Evolutionary conservation across 2,888 invertebrate genomes (phyloP).

Genomic region (Syrphus vitripennis): DNA sequence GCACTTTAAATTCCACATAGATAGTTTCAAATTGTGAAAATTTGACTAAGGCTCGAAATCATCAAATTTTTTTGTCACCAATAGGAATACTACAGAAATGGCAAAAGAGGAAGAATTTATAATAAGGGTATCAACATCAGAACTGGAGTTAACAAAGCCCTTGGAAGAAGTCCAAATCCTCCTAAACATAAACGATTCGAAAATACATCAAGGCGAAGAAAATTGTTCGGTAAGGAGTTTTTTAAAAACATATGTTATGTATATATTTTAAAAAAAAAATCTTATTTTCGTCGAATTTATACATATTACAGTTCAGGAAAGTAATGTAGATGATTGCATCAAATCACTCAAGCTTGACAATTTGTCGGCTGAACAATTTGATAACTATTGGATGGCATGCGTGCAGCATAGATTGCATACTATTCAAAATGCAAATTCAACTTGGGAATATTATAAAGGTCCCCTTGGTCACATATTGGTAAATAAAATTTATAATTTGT

Average conservation of each 20-base stretch:
- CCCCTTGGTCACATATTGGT: not conserved
- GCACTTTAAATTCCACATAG: not conserved
- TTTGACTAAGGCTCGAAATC: not conserved
- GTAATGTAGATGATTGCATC: not conserved
- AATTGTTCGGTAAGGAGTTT: not conserved
- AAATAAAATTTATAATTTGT: too few relatives aligned
- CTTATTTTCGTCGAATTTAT: not conserved
- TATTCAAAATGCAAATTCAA: constrained; percentile 4
- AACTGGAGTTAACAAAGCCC: not conserved
- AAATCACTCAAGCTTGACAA: not conserved
- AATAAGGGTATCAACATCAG: not conserved
- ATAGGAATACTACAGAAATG: constrained; percentile 2
- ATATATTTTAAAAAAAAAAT: not conserved
- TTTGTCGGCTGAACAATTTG: not conserved
- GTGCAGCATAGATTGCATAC: not conserved
- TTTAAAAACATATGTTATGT: not conserved
- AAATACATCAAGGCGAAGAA: not conserved
- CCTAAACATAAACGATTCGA: not conserved
- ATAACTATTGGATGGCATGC: not conserved
- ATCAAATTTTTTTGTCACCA: not conserved
- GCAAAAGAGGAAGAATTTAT: constrained; percentile 10
- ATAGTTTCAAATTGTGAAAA: not conserved
- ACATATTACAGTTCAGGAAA: constrained; percentile 3
- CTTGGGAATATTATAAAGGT: not conserved
- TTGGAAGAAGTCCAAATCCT: not conserved